Evolutionary conservation across 1,140 invertebrate species (phyloP), one percentile per base, ranked within the genome.

Genomic region (Leptopilina clavipes): DNA sequence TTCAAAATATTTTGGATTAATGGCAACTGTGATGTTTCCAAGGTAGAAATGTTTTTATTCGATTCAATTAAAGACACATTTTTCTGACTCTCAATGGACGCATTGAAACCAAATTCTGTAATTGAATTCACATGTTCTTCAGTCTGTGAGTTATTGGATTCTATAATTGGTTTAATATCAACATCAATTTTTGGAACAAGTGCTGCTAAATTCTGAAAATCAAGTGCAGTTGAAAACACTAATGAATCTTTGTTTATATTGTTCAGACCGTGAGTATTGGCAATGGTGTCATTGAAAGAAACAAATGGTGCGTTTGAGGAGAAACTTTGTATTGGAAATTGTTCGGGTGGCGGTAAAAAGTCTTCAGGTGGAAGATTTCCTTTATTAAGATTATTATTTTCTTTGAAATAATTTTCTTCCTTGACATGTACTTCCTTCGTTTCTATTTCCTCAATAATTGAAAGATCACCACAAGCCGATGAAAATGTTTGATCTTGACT

Each of bases 401-500:
- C 37, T 59, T 74, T 18, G 17, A 7, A n/a, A 44, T 18, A 19
- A 43, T 19, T 18, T 70, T 18, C 18, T 0, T 74, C 25, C 10
- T 43, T 22, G n/a, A n/a, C n/a, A n/a, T n/a, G n/a, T n/a, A n/a
- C n/a, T 14, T 43, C 11, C 25, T 31, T 18, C 43, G 0, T 65
- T 1, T 0, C 11, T n/a, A 0, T 25, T 11, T 8, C 11, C 40
- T 3, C 22, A 9, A 18, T 14, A 22, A 65, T n/a, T 7, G 31
- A 52, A 40, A 31, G 74, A 74, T 78, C 74, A 48, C 87, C 85
- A 7, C 72, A 81, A 1, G 87, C 87, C 1, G 88, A 88, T 0
- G 81, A 18, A 70, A 88, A 89, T 0, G 84, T 86, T 37, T 86
- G 84, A 75, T 88, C 83, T 18, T 77, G 83, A 71, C 86, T 88